phyloP scores from a whole-genome alignment of 1,140 invertebrate genomes.

The Drosophila pruinosa region DNA sequence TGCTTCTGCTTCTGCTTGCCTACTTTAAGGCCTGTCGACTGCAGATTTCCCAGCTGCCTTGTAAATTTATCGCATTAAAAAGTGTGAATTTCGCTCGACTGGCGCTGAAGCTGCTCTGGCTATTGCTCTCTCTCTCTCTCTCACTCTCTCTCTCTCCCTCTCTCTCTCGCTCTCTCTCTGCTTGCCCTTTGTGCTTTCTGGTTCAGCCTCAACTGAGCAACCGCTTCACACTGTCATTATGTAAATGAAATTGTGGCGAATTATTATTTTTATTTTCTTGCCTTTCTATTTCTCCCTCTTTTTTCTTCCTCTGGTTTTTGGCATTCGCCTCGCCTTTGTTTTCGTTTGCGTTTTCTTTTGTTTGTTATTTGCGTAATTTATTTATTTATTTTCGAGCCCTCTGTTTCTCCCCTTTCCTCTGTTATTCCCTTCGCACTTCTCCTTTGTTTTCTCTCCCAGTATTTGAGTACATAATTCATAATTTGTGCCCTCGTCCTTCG shows the following conservation, averaged over 20 bases:
- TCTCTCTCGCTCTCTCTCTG: background rate
- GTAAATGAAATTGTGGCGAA: constrained; percentile 80
- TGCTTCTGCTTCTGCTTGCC: too few relatives aligned
- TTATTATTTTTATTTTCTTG: constrained; percentile 69
- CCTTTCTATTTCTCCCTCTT: background rate
- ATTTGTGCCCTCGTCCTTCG: constrained; percentile 47
- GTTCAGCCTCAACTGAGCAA: constrained; percentile 15
- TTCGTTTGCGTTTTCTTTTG: constrained; percentile 9
- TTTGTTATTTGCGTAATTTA: constrained; percentile 60
- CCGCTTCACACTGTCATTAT: constrained; percentile 77
- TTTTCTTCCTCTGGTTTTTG: constrained; percentile 10
- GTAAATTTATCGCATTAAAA: constrained; percentile 80
- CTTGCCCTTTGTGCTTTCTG: constrained; percentile 55
- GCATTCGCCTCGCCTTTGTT: background rate
- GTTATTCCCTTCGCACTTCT: constrained; percentile 1
- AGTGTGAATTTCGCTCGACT: constrained; percentile 62
- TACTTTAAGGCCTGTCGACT: constrained; percentile 67
- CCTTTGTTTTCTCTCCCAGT: background rate
- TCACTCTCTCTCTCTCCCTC: background rate
- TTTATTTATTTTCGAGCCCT: constrained; percentile 63
- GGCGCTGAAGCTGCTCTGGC: background rate
- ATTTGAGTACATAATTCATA: constrained; percentile 75
- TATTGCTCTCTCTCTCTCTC: background rate
- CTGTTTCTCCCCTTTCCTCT: background rate
- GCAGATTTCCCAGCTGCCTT: constrained; percentile 79